Conservation (phyloP, 2,888 invertebrate genomes). For the Ceratothoa steindachneri region DNA sequence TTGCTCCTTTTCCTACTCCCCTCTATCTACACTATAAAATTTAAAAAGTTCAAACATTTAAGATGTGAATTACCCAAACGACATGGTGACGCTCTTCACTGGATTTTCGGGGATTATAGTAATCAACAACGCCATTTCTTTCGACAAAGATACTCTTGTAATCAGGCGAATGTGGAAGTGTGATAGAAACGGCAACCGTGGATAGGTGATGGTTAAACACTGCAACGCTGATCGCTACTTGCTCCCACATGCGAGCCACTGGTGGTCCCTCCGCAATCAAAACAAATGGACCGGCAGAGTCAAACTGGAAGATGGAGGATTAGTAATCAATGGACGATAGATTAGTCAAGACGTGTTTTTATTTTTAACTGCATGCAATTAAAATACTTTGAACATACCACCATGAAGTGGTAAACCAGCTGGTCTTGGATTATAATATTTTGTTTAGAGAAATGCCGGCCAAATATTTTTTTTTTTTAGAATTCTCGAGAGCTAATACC, state of each 20-base stretch:
- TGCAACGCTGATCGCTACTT: slow-evolving; percentile 40
- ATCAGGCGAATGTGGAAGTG: slow-evolving; percentile 27
- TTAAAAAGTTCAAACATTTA: background rate
- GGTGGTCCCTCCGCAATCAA: slow-evolving; percentile 34
- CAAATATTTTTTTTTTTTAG: too few species aligned
- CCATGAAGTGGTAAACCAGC: too few species aligned
- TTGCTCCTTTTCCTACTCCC: too few species aligned
- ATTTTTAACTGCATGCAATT: too few species aligned
- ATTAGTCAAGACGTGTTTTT: too few species aligned
- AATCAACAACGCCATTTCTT: slow-evolving; percentile 29
- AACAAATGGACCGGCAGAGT: slow-evolving; percentile 40
- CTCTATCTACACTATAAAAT: too few species aligned
- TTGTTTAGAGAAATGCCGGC: too few species aligned
- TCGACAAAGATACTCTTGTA: slow-evolving; percentile 39
- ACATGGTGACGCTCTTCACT: slow-evolving; percentile 35
- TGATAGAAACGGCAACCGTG: slow-evolving; percentile 31
- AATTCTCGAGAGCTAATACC: too few species aligned
- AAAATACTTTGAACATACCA: too few species aligned
- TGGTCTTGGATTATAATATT: too few species aligned
- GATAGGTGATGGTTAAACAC: slow-evolving; percentile 35
- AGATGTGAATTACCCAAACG: slow-evolving; percentile 37
- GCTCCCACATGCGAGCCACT: slow-evolving; percentile 42
- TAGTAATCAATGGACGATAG: too few species aligned
- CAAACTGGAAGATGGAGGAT: too few species aligned
- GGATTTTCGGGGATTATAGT: slow-evolving; percentile 33